phyloP scores from a whole-genome alignment of 2,113 vertebrate genomes.

The Odocoileus hemionus region DNA sequence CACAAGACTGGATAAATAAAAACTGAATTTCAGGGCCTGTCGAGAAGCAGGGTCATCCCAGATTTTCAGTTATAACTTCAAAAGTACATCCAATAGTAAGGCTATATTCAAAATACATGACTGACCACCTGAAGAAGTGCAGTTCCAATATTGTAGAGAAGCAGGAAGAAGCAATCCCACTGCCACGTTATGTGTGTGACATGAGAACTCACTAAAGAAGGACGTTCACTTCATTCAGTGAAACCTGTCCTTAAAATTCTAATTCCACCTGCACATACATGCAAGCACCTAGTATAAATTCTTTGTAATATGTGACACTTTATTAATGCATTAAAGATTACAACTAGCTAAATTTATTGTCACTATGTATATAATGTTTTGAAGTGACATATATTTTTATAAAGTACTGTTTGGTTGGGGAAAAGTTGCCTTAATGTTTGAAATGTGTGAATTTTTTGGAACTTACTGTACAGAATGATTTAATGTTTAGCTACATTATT shows the following conservation, averaged over 20 bases:
- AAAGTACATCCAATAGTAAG: neutral
- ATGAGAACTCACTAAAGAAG: neutral
- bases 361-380: neutral
- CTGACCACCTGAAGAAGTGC: neutral
- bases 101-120: neutral
- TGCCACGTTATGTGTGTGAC: neutral
- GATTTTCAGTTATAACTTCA: neutral
- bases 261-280: neutral
- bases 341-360: neutral
- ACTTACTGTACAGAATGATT: neutral
- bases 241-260: neutral
- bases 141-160: neutral
- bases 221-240: neutral
- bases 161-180: neutral
- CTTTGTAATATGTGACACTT: neutral
- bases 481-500: neutral
- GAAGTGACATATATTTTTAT: neutral
- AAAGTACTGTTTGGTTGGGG: neutral
- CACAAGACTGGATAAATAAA: neutral
- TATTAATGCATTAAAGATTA: neutral
- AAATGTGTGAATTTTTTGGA: neutral
- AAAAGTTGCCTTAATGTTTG: neutral
- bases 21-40: neutral
- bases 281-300: neutral
- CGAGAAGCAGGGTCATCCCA: neutral